phyloP scores from a whole-genome alignment of 2,113 vertebrate species.

The Nibea albiflora region DNA sequence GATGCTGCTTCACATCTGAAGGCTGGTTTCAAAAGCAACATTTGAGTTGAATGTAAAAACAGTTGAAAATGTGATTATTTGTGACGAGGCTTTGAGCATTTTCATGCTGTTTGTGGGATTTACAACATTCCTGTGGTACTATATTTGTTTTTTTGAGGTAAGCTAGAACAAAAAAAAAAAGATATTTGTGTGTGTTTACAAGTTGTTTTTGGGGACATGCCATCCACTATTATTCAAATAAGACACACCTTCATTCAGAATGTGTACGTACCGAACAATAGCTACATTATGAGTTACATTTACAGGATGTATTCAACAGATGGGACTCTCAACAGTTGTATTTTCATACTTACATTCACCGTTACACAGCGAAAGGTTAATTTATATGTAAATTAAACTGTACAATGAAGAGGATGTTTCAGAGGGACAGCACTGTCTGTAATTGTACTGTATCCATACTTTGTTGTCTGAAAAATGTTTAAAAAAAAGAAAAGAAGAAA shows the following conservation, averaged over 20 bases:
- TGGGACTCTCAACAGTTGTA: constrained; percentile 39
- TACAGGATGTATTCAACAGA: constrained; percentile 46
- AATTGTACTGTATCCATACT: constrained; percentile 59
- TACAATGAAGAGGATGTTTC: constrained; percentile 49
- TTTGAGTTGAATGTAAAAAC: constrained; percentile 79
- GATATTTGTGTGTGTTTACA: constrained; percentile 73
- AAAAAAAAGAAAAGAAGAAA: constrained; percentile 18
- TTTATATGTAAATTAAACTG: constrained; percentile 68
- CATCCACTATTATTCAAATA: constrained; percentile 43
- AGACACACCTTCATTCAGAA: constrained; percentile 57
- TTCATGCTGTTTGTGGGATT: constrained; percentile 61
- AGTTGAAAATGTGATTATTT: constrained; percentile 65
- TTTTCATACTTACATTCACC: constrained; percentile 46
- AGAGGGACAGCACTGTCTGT: constrained; percentile 67
- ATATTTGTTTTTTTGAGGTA: constrained; percentile 51
- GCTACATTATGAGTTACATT: constrained; percentile 43
- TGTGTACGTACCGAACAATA: constrained; percentile 51
- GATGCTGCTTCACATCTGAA: constrained; percentile 43
- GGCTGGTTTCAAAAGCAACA: constrained; percentile 53
- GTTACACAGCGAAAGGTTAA: constrained; percentile 25
- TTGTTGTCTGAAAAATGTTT: constrained; percentile 60
- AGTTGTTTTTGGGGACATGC: constrained; percentile 62
- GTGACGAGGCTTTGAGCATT: constrained; percentile 61
- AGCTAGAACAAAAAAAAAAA: constrained; percentile 52
- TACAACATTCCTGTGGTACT: constrained; percentile 64